Evolutionary conservation across 2,797 vertebrate species (phyloP), one percentile per base, ranked within the genome.

Genomic region (Chelidonichthys spinosus): DNA sequence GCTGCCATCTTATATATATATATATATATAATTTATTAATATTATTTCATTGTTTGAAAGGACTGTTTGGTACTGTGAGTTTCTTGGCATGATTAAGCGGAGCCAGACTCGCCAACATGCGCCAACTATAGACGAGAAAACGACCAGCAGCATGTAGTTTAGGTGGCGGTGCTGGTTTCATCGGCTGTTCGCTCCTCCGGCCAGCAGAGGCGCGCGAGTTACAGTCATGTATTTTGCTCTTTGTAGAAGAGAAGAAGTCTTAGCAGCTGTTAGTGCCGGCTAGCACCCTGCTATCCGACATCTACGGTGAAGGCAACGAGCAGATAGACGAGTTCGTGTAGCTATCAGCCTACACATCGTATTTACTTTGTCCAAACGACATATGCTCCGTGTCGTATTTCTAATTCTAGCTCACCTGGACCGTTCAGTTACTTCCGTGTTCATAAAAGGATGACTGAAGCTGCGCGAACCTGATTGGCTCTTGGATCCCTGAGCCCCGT

Each of bases 181-280:
- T 54, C 13, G 7, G 17, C 4, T 0, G 6, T 25, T 36, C 0
- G 5, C 50, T 68, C 74, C 52, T 86, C 85, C 87, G 9, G 4
- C 83, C 89, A 78, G 56, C 17, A 85, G 90, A 53, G 89, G 85
- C 84, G 40, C 39, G 2, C 55, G 14, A 54, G 42, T 6, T 5
- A 15, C 49, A 2, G 0, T 7, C 0, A 15, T 40, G 13, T 18
- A 2, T 9, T 11, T 50, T 15, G 1, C 36, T 7, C 11, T 9
- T 6, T 2, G 5, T 4, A 50, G 6, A 11, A 40, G 60, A 64
- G 61, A 86, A 74, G 76, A 63, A 49, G 63, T 39, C 32, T 43
- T 0, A 2, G 6, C 13, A 55, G 37, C 18, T 37, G 18, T 49
- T 54, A 11, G 11, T 53, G 25, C 25, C 61, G 62, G 17, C 32